Percentiles rank a stretch among this genome's conserved stretches.
Evolutionary conservation across 2,113 vertebrate species (phyloP).

Genomic region (Harpagus bidentatus): DNA sequence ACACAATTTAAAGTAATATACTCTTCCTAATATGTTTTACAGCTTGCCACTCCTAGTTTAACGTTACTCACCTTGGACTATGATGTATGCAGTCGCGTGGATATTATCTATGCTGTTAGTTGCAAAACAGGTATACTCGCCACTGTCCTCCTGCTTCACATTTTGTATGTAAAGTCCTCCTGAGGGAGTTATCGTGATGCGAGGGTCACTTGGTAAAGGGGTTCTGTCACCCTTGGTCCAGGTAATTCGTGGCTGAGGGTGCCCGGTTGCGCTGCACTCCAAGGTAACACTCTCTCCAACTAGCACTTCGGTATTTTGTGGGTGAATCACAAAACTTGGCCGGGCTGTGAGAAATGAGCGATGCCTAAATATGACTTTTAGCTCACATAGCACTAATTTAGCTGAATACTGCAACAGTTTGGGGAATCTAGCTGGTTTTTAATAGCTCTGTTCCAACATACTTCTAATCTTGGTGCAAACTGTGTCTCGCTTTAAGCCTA

Average conservation of each 20-base stretch:
- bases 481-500: neutral
- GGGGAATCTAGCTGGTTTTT: neutral
- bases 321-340: conserved; percentile 96
- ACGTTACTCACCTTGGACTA: conserved; percentile 86
- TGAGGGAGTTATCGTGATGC: conserved; percentile 87
- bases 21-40: neutral
- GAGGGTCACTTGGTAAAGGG: conserved; percentile 85
- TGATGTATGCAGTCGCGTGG: conserved; percentile 88
- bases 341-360: conserved; percentile 74
- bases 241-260: conserved; percentile 87
- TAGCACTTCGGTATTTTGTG: conserved; percentile 95
- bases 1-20: neutral
- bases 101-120: conserved; percentile 90
- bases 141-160: conserved; percentile 84
- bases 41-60: neutral
- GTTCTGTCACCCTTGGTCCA: conserved; percentile 91
- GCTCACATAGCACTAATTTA: neutral
- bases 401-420: neutral
- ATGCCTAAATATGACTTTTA: neutral
- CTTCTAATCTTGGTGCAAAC: neutral
- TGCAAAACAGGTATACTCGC: conserved; percentile 93
- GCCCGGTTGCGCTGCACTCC: conserved; percentile 94
- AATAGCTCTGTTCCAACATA: neutral
- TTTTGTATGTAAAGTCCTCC: conserved; percentile 95
- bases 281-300: conserved; percentile 95